These are phyloP conservation scores for Copsychus sechellarum DNA, from an alignment of 2,113 vertebrate species.

Conservation along the genomic window DNA sequence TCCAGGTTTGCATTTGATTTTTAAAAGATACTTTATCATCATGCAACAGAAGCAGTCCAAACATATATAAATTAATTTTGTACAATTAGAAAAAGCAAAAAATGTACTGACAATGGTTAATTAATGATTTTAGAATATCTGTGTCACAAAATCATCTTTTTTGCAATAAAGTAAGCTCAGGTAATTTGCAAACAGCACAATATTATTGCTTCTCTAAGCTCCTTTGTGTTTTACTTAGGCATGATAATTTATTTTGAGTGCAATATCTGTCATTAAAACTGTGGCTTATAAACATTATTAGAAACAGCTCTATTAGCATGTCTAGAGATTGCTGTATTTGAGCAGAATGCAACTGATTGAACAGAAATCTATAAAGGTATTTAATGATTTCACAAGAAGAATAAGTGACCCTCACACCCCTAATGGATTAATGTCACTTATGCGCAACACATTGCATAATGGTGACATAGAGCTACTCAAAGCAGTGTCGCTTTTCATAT, in stretches of 20 bases:
- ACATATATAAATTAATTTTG: neutral
- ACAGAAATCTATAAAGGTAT: slow-evolving; percentile 84
- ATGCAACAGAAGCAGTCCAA: neutral
- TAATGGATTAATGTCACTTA: slow-evolving; percentile 79
- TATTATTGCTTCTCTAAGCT: slow-evolving; percentile 10
- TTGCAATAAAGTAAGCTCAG: neutral
- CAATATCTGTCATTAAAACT: slow-evolving; percentile 51
- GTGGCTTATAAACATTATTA: slow-evolving; percentile 23
- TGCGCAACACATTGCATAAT: slow-evolving; percentile 72
- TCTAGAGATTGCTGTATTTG: slow-evolving; percentile 28
- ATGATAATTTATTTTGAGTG: slow-evolving; percentile 29
- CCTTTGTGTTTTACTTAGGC: slow-evolving; percentile 38
- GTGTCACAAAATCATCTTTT: slow-evolving; percentile 5
- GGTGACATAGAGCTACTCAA: slow-evolving; percentile 71
- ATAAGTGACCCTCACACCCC: slow-evolving; percentile 82
- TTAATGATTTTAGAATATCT: slow-evolving; percentile 17
- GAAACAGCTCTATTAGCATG: slow-evolving; percentile 47
- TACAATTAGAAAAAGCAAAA: neutral
- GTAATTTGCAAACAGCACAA: neutral
- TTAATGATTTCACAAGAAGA: slow-evolving; percentile 79
- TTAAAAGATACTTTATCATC: neutral
- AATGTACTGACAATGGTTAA: neutral
- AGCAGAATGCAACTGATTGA: slow-evolving; percentile 60
- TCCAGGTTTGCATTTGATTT: neutral
- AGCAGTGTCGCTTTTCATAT: slow-evolving; percentile 71